Base-by-base conservation (phyloP, 2,113 vertebrate species). In the Aegotheles bennettii region DNA sequence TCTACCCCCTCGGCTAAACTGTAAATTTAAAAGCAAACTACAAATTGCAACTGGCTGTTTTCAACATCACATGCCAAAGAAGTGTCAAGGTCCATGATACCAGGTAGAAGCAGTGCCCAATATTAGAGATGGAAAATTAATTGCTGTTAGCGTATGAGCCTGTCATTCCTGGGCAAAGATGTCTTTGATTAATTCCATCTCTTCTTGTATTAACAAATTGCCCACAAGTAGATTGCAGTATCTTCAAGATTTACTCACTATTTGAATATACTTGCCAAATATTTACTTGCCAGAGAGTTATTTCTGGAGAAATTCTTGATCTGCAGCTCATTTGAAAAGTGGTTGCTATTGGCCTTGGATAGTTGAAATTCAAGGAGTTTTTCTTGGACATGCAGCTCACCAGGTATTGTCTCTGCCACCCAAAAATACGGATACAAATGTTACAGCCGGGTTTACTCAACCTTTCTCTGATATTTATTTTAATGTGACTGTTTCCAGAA, bases 111-210 rank as follows among this genome's bases (percentile, higher is more conserved):
- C 31, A 64, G 84, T 64, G 59, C 90, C 90, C 86, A 68, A 13
- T 90, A 84, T 88, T 93, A 92, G 87, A 88, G 64, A 89, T 20
- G 26, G 87, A 84, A 94, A 88, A 96, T 87, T 89, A 93, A 70
- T 90, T 94, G 93, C 83, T 79, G 57, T 90, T 91, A 84, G 56
- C 57, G 71, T 63, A 45, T 84, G 47, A 94, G 60, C 35, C 57
- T 94, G 80, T 93, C 90, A 74, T 88, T 89, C 83, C 51, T 60
- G 43, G 43, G 59, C 73, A 92, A 92, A 93, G 83, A 75, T 53
- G 48, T 45, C 80, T 86, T 84, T 89, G 80, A 93, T 0, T 0
- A 89, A 93, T 64, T 86, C 47, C 87, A 35, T 93, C 83, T 82
- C 80, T 88, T 81, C 56, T 79, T 84, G 25, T 78, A 57, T 74